Conservation (phyloP, 2,797 vertebrate genomes). For the Rhinoraja longicauda region DNA sequence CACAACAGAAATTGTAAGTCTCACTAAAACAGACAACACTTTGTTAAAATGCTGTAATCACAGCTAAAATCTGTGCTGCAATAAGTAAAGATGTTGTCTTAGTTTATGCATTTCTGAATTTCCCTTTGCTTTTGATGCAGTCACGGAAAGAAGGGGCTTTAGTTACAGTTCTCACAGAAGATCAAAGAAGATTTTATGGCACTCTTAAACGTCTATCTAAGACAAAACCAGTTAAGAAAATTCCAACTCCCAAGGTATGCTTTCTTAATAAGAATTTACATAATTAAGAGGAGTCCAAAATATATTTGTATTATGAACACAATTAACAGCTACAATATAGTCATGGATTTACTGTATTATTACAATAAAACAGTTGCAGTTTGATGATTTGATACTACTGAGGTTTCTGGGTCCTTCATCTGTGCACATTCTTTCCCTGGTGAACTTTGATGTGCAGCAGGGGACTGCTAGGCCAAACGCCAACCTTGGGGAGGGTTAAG, state of each 20-base stretch:
- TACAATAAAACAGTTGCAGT: neutral
- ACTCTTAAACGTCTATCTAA: conserved; percentile 37
- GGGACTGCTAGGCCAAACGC: neutral
- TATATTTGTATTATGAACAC: neutral
- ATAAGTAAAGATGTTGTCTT: conserved; percentile 34
- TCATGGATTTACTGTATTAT: neutral
- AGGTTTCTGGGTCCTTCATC: neutral
- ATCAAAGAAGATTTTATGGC: conserved; percentile 40
- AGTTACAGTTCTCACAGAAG: conserved; percentile 40
- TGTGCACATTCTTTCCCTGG: neutral
- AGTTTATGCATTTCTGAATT: conserved; percentile 38
- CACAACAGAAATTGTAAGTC: conserved; percentile 2
- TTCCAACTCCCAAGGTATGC: conserved; percentile 37
- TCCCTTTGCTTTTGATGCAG: conserved; percentile 36
- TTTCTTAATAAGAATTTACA: neutral
- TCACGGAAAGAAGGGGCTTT: conserved; percentile 41
- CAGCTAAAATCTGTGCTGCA: conserved; percentile 14
- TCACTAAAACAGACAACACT: conserved; percentile 17
- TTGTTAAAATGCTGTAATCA: conserved; percentile 30
- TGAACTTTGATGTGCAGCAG: neutral
- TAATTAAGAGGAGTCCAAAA: neutral
- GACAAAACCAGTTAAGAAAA: conserved; percentile 37
- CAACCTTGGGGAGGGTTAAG: neutral
- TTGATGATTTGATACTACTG: neutral
- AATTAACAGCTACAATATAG: neutral